phyloP scores from a whole-genome alignment of 1,140 invertebrate species.

The Adoxophyes honmai region DNA sequence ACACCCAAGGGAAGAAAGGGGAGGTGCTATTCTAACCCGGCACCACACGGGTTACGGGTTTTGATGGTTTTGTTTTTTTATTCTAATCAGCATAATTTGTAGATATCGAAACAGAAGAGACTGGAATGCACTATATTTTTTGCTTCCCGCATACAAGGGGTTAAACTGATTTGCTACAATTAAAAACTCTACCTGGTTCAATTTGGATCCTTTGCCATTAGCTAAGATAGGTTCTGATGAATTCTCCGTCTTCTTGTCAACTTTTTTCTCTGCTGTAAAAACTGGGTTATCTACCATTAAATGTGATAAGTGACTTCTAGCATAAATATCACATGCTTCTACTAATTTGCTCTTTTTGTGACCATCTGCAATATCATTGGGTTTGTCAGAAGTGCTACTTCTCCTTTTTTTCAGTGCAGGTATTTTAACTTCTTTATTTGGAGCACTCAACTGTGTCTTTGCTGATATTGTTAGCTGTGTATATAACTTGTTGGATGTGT shows the following conservation, averaged over 20 bases:
- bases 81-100: too few species aligned
- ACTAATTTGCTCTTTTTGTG: constrained; percentile 56
- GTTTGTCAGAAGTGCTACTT: constrained; percentile 68
- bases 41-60: too few species aligned
- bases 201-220: constrained; percentile 52
- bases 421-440: constrained; percentile 55
- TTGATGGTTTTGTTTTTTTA: too few species aligned
- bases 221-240: constrained; percentile 35
- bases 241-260: constrained; percentile 55
- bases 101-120: too few species aligned
- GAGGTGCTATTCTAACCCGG: too few species aligned
- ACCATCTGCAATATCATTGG: constrained; percentile 50
- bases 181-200: constrained; percentile 36
- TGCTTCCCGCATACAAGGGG: too few species aligned
- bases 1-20: too few species aligned
- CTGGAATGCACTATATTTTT: too few species aligned
- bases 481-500: constrained; percentile 63
- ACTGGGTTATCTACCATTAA: constrained; percentile 37
- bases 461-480: constrained; percentile 68
- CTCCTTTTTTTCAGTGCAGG: constrained; percentile 63
- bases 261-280: constrained; percentile 47
- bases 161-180: too few species aligned
- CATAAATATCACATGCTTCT: constrained; percentile 62
- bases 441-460: constrained; percentile 43
- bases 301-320: constrained; percentile 49